Conservation (phyloP, 2,888 invertebrate genomes). For the Drosophila recens region DNA sequence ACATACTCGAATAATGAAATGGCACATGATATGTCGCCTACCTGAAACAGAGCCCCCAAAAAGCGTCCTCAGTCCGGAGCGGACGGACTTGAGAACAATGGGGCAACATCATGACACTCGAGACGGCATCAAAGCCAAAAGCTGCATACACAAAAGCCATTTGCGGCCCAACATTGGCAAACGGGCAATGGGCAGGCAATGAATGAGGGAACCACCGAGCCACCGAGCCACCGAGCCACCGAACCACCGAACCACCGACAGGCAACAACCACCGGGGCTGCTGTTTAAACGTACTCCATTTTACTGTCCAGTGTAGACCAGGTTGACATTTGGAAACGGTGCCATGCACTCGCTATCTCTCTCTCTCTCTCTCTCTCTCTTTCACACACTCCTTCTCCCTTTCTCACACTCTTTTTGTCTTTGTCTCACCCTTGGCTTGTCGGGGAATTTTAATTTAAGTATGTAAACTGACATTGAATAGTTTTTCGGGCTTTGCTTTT, state of each 20-base stretch:
- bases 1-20: slow-evolving; percentile 49
- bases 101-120: slow-evolving; percentile 62
- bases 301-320: slow-evolving; percentile 79
- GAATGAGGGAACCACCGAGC: slow-evolving; percentile 12
- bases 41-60: slow-evolving; percentile 52
- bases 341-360: slow-evolving; percentile 29
- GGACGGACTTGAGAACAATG: slow-evolving; percentile 48
- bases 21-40: slow-evolving; percentile 82
- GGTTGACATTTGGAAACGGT: slow-evolving; percentile 76
- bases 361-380: slow-evolving; percentile 1
- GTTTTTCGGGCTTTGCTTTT: slow-evolving; percentile 52
- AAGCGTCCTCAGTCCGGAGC: slow-evolving; percentile 21
- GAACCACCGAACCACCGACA: slow-evolving; percentile 5
- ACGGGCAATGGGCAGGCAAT: slow-evolving; percentile 9
- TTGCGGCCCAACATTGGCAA: slow-evolving; percentile 30
- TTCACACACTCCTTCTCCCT: not conserved
- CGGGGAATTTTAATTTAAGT: slow-evolving; percentile 78
- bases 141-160: slow-evolving; percentile 64
- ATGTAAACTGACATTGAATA: slow-evolving; percentile 81
- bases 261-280: slow-evolving; percentile 26
- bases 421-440: slow-evolving; percentile 41
- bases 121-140: slow-evolving; percentile 70
- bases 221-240: slow-evolving; percentile 15
- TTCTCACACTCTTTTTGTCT: slow-evolving; percentile 2
- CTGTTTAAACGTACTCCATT: slow-evolving; percentile 82